phyloP scores from a whole-genome alignment of 2,113 vertebrate genomes.

The Ivindomyrus marchei region DNA sequence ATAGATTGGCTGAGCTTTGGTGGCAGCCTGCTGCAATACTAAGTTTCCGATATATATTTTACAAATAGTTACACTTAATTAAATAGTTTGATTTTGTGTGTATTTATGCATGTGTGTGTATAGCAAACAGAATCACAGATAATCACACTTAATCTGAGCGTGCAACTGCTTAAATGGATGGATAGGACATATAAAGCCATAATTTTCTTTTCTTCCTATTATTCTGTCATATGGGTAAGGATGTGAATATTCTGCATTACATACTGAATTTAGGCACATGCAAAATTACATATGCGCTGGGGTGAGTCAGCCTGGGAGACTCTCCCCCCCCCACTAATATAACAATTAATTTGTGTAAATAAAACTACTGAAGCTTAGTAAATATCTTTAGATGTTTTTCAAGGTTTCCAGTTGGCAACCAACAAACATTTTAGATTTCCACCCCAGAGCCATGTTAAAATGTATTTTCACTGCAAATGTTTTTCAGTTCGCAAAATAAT shows the following conservation, averaged over 20 bases:
- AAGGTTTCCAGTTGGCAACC: neutral
- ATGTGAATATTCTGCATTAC: neutral
- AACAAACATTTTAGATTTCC: neutral
- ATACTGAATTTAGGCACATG: neutral
- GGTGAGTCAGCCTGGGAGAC: neutral
- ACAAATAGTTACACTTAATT: neutral
- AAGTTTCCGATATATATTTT: neutral
- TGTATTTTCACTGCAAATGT: neutral
- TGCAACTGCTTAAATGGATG: neutral
- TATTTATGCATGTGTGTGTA: neutral
- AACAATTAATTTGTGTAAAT: neutral
- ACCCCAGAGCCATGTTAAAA: neutral
- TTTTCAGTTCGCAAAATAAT: neutral
- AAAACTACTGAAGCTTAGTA: neutral
- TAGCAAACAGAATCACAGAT: neutral
- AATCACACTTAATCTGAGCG: neutral
- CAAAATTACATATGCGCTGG: neutral
- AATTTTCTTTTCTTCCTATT: neutral
- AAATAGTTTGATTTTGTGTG: neutral
- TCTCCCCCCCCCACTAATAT: neutral
- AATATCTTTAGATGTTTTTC: slow-evolving; percentile 2
- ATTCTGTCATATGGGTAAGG: neutral
- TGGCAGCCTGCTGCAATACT: neutral
- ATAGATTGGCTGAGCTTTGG: neutral
- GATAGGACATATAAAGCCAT: neutral